These are phyloP conservation scores for Scolopax bukidnonensis DNA, from an alignment of 2,797 vertebrate genomes.

Conservation along the genomic window DNA sequence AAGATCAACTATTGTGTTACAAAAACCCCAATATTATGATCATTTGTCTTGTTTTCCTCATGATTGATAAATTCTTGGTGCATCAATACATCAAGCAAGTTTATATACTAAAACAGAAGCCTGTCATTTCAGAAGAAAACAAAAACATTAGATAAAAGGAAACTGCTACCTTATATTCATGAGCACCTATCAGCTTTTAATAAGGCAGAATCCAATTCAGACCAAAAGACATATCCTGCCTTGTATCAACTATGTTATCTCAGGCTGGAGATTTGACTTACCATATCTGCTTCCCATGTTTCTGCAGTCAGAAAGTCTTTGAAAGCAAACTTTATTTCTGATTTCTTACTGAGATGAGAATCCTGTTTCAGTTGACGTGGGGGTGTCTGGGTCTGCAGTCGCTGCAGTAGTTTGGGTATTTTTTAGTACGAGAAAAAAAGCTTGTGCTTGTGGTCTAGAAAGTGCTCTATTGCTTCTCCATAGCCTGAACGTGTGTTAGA, in stretches of 20 bases:
- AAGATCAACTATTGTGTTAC: neutral
- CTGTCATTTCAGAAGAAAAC: neutral
- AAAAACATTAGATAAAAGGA: neutral
- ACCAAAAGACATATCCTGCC: neutral
- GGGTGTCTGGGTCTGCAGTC: neutral
- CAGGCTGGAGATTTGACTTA: constrained; percentile 4
- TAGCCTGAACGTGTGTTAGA: neutral
- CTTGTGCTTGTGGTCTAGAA: neutral
- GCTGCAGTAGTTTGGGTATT: neutral
- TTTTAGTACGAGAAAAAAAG: neutral
- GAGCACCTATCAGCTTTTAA: constrained; percentile 10
- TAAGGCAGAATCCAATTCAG: neutral
- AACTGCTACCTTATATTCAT: constrained; percentile 7
- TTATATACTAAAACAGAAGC: neutral
- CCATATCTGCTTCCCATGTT: neutral
- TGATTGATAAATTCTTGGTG: neutral
- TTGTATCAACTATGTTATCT: neutral
- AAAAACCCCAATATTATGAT: neutral
- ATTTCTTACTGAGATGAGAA: neutral
- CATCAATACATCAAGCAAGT: neutral
- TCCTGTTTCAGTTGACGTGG: neutral
- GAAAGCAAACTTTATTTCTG: constrained; percentile 18
- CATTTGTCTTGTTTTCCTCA: neutral
- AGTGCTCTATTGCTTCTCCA: neutral
- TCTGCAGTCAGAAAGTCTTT: constrained; percentile 1